A percentile compares a stretch with the other conserved stretches of the same genome.
These are phyloP conservation scores for Spinibarbus caldwelli DNA, from an alignment of 2,797 vertebrate genomes.

Conservation along the genomic window DNA sequence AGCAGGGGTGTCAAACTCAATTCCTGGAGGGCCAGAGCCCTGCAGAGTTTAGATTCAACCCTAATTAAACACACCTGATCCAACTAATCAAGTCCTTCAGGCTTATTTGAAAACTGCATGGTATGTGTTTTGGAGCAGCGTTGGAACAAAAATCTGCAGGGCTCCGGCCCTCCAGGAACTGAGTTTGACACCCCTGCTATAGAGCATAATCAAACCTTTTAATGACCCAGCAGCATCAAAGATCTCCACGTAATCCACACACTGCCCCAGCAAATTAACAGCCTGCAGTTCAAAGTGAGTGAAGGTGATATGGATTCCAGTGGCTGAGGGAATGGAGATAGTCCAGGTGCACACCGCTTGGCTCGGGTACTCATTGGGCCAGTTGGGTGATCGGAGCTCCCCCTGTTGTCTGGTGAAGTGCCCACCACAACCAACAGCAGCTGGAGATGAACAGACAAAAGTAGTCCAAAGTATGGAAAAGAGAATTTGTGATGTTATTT, in stretches of 20 bases:
- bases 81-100: no score
- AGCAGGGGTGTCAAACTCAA: no score
- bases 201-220: conserved; percentile 28
- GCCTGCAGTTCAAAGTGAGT: conserved; percentile 79
- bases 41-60: no score
- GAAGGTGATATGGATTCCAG: conserved; percentile 70
- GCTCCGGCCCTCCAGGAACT: no score
- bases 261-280: conserved; percentile 65
- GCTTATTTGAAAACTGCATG: no score
- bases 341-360: conserved; percentile 79
- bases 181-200: no score
- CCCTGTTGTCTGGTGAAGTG: conserved; percentile 69
- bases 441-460: conserved; percentile 31
- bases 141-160: no score
- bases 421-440: conserved; percentile 71
- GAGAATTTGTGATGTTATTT: not conserved
- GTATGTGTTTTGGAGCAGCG: no score
- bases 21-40: no score
- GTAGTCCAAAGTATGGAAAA: not conserved
- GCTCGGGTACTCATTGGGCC: conserved; percentile 71
- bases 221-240: conserved; percentile 68
- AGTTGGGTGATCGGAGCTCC: conserved; percentile 75
- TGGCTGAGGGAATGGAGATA: conserved; percentile 65
- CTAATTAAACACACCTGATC: no score
- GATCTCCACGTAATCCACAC: conserved; percentile 79